Conservation (phyloP, 2,888 invertebrate genomes). For the Pachliopta kotzebuea region DNA sequence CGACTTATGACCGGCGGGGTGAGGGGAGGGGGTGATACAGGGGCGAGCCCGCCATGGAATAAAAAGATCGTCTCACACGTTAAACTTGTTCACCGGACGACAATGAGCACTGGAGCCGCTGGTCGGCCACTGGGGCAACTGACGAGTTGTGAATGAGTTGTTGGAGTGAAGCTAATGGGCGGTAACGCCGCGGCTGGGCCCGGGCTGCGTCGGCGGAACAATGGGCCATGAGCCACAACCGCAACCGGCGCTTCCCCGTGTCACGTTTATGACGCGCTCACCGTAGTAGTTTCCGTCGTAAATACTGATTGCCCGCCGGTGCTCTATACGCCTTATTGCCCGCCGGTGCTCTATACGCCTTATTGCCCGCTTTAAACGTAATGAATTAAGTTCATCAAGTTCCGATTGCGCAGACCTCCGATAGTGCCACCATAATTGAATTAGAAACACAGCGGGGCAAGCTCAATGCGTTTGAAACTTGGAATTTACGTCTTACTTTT, state of each 20-base stretch:
- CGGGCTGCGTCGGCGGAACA: slow-evolving; percentile 56
- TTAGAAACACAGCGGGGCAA: slow-evolving; percentile 1
- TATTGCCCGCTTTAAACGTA: slow-evolving; percentile 73
- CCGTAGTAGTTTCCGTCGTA: slow-evolving; percentile 56
- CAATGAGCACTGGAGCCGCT: too few species aligned
- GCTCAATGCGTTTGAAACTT: too few species aligned
- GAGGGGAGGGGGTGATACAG: slow-evolving; percentile 25
- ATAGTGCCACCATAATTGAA: slow-evolving; percentile 14
- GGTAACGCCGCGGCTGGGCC: slow-evolving; percentile 60
- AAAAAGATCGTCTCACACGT: slow-evolving; percentile 16
- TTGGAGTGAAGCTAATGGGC: slow-evolving; percentile 55
- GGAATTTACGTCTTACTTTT: too few species aligned
- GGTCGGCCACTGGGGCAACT: slow-evolving; percentile 23
- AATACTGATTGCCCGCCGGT: slow-evolving; percentile 65
- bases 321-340: slow-evolving; percentile 68
- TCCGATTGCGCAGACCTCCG: slow-evolving; percentile 46
- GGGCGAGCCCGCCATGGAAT: neutral
- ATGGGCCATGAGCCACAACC: slow-evolving; percentile 66
- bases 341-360: slow-evolving; percentile 58
- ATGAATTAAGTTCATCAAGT: slow-evolving; percentile 72
- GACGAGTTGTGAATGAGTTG: slow-evolving; percentile 50
- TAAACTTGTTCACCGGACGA: neutral
- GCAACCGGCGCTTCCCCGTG: slow-evolving; percentile 60
- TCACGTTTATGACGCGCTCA: slow-evolving; percentile 62
- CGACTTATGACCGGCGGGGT: slow-evolving; percentile 34